phyloP scores from a whole-genome alignment of 2,888 invertebrate genomes.

The Drosophila colorata region DNA sequence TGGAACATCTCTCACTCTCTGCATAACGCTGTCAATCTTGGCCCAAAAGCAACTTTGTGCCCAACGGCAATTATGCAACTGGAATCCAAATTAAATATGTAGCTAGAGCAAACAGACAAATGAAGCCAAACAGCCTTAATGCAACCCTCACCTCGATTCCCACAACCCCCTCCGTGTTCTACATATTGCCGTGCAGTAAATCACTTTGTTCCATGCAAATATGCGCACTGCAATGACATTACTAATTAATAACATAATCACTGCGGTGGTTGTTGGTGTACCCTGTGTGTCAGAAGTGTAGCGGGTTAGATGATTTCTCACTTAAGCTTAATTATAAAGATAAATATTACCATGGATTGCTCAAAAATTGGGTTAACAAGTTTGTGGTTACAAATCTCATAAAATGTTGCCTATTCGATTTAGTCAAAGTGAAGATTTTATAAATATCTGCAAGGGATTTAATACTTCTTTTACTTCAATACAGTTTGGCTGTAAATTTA shows the following conservation, averaged over 20 bases:
- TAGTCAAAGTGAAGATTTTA: too few species aligned
- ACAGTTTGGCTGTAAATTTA: too few species aligned
- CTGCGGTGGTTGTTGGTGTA: constrained; percentile 61
- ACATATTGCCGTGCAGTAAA: constrained; percentile 58
- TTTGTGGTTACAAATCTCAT: too few species aligned
- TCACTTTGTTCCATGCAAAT: constrained; percentile 74
- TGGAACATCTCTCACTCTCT: background rate
- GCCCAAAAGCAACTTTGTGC: constrained; percentile 13
- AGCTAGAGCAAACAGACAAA: constrained; percentile 50
- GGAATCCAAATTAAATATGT: constrained; percentile 66
- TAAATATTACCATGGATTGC: too few species aligned
- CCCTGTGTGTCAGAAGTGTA: constrained; percentile 8
- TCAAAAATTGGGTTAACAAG: too few species aligned
- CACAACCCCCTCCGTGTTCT: constrained; percentile 4
- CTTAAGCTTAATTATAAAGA: too few species aligned
- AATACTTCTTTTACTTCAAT: too few species aligned
- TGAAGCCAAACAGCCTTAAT: constrained; percentile 40
- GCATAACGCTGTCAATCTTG: constrained; percentile 8
- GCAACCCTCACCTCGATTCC: constrained; percentile 11
- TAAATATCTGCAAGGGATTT: too few species aligned
- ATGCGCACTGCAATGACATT: constrained; percentile 71
- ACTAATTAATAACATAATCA: constrained; percentile 80
- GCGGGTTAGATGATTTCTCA: background rate
- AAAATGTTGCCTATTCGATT: too few species aligned
- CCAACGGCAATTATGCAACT: constrained; percentile 60